Conservation (phyloP, 64 coral and sea anemone genomes). For the Orbicella faveolata region DNA sequence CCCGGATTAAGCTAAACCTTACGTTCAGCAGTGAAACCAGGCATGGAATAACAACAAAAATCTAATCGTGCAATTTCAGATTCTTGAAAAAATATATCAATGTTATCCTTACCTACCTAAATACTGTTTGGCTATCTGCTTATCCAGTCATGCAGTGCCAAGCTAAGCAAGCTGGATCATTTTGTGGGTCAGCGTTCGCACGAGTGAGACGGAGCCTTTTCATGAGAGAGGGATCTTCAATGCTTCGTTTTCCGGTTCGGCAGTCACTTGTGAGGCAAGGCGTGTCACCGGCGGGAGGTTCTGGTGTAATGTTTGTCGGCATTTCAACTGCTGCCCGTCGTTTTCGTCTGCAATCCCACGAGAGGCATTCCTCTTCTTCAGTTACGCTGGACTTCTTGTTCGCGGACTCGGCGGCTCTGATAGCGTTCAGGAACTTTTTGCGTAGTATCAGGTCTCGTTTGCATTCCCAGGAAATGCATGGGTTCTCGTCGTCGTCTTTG, state of each 20-base stretch:
- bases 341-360: not conserved
- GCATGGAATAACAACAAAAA: too few species aligned
- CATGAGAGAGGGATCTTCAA: not conserved
- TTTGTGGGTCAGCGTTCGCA: not conserved
- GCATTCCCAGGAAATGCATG: not conserved
- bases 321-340: not conserved
- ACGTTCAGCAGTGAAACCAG: too few species aligned
- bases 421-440: not conserved
- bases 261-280: conserved; percentile 20
- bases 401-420: not conserved
- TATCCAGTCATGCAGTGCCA: not conserved
- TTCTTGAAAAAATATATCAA: too few species aligned
- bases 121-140: too few species aligned
- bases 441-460: not conserved
- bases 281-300: not conserved
- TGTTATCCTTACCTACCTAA: too few species aligned
- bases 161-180: not conserved
- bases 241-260: conserved; percentile 9
- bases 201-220: not conserved
- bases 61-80: too few species aligned
- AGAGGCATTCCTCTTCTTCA: not conserved
- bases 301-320: not conserved
- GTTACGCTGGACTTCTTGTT: not conserved
- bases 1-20: too few species aligned
- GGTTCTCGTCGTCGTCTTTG: not conserved